phyloP scores from a whole-genome alignment of 2,888 invertebrate genomes.

The Diploptera punctata region DNA sequence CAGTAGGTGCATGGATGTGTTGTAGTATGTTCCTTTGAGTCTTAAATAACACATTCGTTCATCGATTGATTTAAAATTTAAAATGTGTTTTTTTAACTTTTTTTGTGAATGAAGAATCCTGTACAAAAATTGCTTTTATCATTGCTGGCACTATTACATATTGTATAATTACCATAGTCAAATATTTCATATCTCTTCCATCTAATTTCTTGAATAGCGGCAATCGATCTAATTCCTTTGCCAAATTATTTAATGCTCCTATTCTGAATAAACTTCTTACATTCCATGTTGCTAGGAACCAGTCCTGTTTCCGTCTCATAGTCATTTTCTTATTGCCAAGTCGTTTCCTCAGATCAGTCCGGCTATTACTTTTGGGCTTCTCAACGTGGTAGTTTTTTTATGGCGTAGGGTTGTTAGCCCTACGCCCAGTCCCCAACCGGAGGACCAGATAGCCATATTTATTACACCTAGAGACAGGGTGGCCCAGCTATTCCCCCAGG shows the following conservation, averaged over 20 bases:
- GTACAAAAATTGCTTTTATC: neutral
- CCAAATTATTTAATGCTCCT: neutral
- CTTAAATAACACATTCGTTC: neutral
- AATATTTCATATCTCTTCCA: neutral
- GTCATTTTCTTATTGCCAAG: too few species aligned
- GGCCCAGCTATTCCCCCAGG: too few species aligned
- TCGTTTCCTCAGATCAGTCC: too few species aligned
- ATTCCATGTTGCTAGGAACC: too few species aligned
- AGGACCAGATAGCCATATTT: too few species aligned
- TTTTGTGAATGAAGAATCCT: neutral
- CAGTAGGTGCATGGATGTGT: neutral
- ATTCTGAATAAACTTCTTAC: too few species aligned
- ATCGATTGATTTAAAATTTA: neutral
- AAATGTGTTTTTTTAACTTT: neutral
- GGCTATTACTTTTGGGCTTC: too few species aligned
- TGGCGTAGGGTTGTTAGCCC: too few species aligned
- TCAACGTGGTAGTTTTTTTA: too few species aligned
- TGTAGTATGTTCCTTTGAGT: neutral
- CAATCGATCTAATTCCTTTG: neutral
- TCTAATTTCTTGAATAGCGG: too few species aligned
- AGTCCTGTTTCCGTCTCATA: too few species aligned
- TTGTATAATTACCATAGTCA: neutral
- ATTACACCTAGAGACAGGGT: too few species aligned
- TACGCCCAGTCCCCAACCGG: neutral
- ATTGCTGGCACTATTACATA: neutral